phyloP scores from a whole-genome alignment of 2,888 invertebrate genomes.

The Caenorhabditis parvicauda region DNA sequence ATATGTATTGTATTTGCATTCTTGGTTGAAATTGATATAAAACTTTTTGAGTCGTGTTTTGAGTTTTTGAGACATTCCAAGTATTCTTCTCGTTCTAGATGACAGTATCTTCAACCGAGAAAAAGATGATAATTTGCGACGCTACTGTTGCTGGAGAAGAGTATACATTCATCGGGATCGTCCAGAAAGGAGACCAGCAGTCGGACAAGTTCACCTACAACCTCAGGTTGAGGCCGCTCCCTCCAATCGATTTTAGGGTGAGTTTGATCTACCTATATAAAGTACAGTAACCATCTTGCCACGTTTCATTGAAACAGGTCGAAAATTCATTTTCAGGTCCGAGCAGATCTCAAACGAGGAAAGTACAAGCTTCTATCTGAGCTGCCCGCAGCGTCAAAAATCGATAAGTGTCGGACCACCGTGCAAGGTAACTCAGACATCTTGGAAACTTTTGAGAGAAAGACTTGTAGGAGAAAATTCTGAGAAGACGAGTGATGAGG shows the following conservation, averaged over 20 bases:
- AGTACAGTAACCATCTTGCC: too few relatives aligned
- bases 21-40: too few relatives aligned
- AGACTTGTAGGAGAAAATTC: slow-evolving; percentile 44
- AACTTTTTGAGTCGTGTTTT: too few relatives aligned
- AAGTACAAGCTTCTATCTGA: slow-evolving; percentile 44
- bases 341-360: slow-evolving; percentile 49
- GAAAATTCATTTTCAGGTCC: slow-evolving; percentile 12
- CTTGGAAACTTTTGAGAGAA: too few relatives aligned
- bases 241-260: slow-evolving; percentile 51
- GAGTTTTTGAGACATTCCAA: too few relatives aligned
- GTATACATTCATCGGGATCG: slow-evolving; percentile 49
- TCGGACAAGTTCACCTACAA: slow-evolving; percentile 44
- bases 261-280: not conserved
- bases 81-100: slow-evolving; percentile 11
- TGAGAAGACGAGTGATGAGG: slow-evolving; percentile 36
- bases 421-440: too few relatives aligned
- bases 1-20: too few relatives aligned
- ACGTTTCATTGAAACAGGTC: not conserved
- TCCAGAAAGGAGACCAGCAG: slow-evolving; percentile 47
- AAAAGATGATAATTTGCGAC: slow-evolving; percentile 40
- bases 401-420: slow-evolving; percentile 45
- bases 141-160: slow-evolving; percentile 48
- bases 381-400: slow-evolving; percentile 32
- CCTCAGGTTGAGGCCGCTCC: slow-evolving; percentile 51
- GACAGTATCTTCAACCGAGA: slow-evolving; percentile 27